Conservation (phyloP, 1,140 invertebrate genomes). For the Bicyclus anynana region DNA sequence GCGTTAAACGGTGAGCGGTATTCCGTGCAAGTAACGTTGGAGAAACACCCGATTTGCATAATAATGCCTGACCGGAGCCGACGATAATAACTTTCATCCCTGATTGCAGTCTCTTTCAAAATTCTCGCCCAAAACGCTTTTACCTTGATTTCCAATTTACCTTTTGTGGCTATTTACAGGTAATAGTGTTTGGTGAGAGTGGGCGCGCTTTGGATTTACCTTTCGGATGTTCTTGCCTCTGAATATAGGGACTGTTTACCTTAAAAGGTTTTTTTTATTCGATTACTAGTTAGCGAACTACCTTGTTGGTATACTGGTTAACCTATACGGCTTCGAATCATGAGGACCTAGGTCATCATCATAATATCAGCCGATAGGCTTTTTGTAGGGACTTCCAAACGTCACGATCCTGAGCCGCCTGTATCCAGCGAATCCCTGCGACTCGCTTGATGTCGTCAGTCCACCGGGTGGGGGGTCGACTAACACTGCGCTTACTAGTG, state of each 20-base stretch:
- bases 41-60: constrained; percentile 2
- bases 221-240: background rate
- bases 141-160: background rate
- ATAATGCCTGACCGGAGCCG: background rate
- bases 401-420: too few relatives aligned
- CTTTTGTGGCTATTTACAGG: background rate
- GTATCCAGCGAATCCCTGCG: too few relatives aligned
- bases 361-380: too few relatives aligned
- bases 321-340: too few relatives aligned
- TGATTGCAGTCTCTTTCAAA: constrained; percentile 1
- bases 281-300: too few relatives aligned
- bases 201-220: background rate
- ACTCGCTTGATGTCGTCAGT: too few relatives aligned
- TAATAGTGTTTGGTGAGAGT: background rate
- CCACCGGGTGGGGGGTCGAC: too few relatives aligned
- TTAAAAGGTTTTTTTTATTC: too few relatives aligned
- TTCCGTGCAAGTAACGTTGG: background rate
- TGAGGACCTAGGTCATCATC: too few relatives aligned
- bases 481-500: too few relatives aligned
- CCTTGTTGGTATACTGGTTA: too few relatives aligned
- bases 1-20: background rate
- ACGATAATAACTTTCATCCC: background rate
- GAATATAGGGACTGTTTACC: background rate
- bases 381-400: too few relatives aligned
- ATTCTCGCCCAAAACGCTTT: background rate